Conservation (phyloP, 2,113 vertebrate species). For the Cettia cetti region DNA sequence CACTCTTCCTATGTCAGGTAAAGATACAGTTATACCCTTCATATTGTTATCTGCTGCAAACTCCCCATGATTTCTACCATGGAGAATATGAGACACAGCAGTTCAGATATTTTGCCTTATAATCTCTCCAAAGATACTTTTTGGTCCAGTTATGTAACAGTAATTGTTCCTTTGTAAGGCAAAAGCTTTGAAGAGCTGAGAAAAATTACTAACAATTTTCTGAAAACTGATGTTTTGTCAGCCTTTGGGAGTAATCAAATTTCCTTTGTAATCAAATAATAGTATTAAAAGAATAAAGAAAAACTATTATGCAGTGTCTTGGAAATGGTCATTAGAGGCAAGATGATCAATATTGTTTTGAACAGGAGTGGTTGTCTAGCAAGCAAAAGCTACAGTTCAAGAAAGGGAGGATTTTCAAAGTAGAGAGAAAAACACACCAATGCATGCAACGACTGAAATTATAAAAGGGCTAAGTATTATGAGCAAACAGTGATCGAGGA, state of each 20-base stretch:
- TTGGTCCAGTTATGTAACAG: not conserved
- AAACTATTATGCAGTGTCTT: not conserved
- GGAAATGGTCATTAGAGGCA: not conserved
- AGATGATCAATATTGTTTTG: not conserved
- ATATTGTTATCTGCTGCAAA: not conserved
- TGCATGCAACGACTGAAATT: not conserved
- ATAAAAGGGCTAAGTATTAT: not conserved
- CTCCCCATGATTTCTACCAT: not conserved
- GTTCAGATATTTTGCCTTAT: not conserved
- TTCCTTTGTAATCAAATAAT: slow-evolving; percentile 3
- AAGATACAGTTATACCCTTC: not conserved
- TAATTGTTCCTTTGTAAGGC: not conserved
- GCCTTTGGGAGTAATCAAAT: not conserved
- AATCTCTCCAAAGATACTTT: not conserved
- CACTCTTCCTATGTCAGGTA: not conserved
- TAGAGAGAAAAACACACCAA: not conserved
- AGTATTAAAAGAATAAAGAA: not conserved
- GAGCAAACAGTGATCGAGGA: not conserved
- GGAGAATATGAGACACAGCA: not conserved
- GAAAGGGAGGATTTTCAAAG: not conserved
- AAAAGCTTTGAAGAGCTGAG: not conserved
- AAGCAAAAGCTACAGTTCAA: not conserved
- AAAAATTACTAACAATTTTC: not conserved
- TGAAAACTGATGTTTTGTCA: not conserved
- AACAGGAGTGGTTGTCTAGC: not conserved